Base-by-base conservation (phyloP, 1,140 invertebrate species). In the Andrena cerasifolii region DNA sequence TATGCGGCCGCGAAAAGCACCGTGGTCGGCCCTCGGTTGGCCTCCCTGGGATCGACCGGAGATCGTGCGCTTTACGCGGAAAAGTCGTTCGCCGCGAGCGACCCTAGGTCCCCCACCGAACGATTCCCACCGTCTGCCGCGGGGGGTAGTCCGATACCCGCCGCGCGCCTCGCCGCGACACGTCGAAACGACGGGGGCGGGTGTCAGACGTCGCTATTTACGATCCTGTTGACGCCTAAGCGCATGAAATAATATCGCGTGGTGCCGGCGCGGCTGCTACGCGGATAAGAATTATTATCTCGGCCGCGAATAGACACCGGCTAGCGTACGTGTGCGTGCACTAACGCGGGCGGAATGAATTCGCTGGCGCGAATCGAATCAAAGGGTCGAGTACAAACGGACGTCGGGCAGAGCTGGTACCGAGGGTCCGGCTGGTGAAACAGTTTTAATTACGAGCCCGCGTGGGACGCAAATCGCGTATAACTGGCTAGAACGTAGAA, bases 221-320 rank as follows among this genome's bases (percentile, higher is more conserved):
- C 71, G 77, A 84, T 65, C 43, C 59, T 73, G 83, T 73, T 74
- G 70, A 74, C 70, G 74, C 58, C 74, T 59, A 45, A 72, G 66
- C 83, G 78, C 71, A 71, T 85, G 83, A 85, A 82, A 85, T 82
- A 84, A 85, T 81, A 85, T 85, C 72, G 79, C 83, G 79, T 78
- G 79, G 78, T 73, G 61, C 26, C 53, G 51, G 47, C 49, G 16
- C 21, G 66, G 40, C 71, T 58, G 67, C n/a, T n/a, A 33, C 54
- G 40, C 58, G 73, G 53, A 75, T 78, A 79, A 85, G 84, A 84
- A 74, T 85, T 79, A 82, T 85, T 76, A 49, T 56, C 43, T 66
- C 26, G 45, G 47, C 62, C 72, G 77, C 62, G 66, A 78, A 74
- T 73, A 79, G 74, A 61, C n/a, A 8, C n/a, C 59, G 18, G 7